Evolutionary conservation across 2,797 vertebrate genomes (phyloP), one percentile per base, ranked within the genome.

Genomic region (Gambelia wislizenii): DNA sequence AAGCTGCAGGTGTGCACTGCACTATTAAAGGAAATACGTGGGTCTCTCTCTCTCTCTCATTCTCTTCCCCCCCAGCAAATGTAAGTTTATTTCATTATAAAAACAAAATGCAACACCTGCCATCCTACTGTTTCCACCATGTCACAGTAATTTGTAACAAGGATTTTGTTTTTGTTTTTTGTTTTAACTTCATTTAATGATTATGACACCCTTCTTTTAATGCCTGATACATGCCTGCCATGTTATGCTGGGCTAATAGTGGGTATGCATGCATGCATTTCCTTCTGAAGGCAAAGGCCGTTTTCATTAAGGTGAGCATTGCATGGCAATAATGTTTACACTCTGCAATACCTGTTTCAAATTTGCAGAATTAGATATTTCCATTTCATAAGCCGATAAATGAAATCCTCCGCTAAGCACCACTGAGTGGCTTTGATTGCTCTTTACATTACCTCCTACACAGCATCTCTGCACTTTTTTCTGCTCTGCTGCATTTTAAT

Each of bases 181-280:
- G 64, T 97, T 97, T 97, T 96, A 97, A 97, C 96, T 96, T 97
- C 96, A 97, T 98, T 94, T 95, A 95, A 96, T 87, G 95, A 95
- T 93, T 67, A 90, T 93, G 94, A 69, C 92, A 85, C 89, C 44
- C 93, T 94, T 93, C 86, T 93, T 95, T 95, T 94, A 96, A 94
- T 83, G 88, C 84, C 90, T 70, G 75, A 3, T 91, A 47, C 16
- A 56, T 91, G 70, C 91, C 96, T 95, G 91, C 92, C 93, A 94
- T 94, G 94, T 95, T 94, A 36, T 93, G 83, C 92, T 92, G 92
- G 92, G 95, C 94, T 95, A 93, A 86, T 93, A 95, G 89, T 92
- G 92, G 95, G 90, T 91, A 44, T 85, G 86, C 88, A 70, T 85
- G 85, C 88, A 72, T 92, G 91, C 88, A 92, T 84, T 96, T 96